phyloP scores from a whole-genome alignment of 2,113 vertebrate species.

The Strix uralensis region DNA sequence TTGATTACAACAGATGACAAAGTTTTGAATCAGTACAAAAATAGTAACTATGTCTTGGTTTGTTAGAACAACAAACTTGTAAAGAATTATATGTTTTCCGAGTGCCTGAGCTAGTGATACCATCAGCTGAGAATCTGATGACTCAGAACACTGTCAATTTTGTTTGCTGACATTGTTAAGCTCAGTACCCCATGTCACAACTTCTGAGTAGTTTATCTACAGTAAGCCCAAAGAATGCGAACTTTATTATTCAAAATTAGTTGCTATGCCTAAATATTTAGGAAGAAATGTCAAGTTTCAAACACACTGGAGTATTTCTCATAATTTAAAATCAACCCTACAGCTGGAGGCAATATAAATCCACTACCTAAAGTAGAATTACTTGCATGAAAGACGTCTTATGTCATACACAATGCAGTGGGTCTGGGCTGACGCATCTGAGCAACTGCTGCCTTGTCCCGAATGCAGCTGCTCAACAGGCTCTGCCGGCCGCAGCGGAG shows the following conservation, averaged over 20 bases:
- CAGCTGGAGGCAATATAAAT: neutral
- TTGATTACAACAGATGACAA: neutral
- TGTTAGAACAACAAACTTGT: constrained; percentile 1
- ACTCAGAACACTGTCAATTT: constrained; percentile 10
- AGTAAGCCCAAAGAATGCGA: neutral
- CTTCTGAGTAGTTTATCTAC: neutral
- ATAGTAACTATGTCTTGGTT: neutral
- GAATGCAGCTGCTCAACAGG: neutral
- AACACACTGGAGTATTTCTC: neutral
- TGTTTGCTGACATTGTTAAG: neutral
- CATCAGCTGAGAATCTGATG: constrained; percentile 43
- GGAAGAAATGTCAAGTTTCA: neutral
- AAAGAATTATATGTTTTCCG: neutral
- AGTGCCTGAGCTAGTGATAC: neutral
- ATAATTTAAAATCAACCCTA: neutral
- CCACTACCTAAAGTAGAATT: neutral
- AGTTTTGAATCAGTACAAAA: neutral
- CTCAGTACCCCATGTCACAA: neutral
- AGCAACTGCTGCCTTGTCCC: neutral
- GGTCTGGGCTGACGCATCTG: neutral
- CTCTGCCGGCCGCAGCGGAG: fast-evolving
- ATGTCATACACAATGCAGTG: neutral
- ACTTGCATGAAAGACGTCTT: neutral
- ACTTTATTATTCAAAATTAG: constrained; percentile 6
- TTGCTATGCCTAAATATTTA: constrained; percentile 10